These are phyloP conservation scores for Atrichornis clamosus DNA, from an alignment of 2,113 vertebrate species.

Conservation along the genomic window DNA sequence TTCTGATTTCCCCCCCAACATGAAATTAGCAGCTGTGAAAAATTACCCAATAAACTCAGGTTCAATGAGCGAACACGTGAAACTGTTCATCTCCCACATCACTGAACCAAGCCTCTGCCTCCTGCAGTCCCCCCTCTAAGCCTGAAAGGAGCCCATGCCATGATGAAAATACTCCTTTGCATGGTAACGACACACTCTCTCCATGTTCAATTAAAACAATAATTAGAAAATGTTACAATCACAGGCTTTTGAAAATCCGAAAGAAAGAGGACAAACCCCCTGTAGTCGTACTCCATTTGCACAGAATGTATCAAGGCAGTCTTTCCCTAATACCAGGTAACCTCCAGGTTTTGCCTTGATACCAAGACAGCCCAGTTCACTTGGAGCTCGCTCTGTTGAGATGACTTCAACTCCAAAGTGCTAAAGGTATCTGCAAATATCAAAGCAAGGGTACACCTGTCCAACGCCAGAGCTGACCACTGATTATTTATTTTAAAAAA, in stretches of 20 bases:
- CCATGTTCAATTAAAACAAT: neutral
- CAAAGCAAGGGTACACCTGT: neutral
- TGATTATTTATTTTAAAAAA: neutral
- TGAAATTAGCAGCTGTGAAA: neutral
- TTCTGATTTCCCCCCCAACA: neutral
- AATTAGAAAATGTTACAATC: neutral
- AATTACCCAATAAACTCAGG: neutral
- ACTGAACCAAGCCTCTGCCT: neutral
- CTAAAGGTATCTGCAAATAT: rapidly evolving
- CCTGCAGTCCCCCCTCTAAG: rapidly evolving
- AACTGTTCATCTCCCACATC: neutral
- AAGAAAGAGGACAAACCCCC: neutral
- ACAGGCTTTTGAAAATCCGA: neutral
- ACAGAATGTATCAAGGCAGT: neutral
- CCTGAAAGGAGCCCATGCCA: neutral
- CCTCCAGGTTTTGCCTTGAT: rapidly evolving
- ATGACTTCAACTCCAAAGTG: neutral
- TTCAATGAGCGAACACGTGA: neutral
- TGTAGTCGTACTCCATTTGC: rapidly evolving
- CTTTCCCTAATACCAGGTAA: too few species aligned
- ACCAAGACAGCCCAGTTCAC: neutral
- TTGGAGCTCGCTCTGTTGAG: neutral
- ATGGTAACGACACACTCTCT: neutral
- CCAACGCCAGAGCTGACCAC: neutral
- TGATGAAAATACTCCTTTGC: neutral